These are phyloP conservation scores for Odontocolon sp. DNA, from an alignment of 2,888 invertebrate genomes.

Conservation along the genomic window DNA sequence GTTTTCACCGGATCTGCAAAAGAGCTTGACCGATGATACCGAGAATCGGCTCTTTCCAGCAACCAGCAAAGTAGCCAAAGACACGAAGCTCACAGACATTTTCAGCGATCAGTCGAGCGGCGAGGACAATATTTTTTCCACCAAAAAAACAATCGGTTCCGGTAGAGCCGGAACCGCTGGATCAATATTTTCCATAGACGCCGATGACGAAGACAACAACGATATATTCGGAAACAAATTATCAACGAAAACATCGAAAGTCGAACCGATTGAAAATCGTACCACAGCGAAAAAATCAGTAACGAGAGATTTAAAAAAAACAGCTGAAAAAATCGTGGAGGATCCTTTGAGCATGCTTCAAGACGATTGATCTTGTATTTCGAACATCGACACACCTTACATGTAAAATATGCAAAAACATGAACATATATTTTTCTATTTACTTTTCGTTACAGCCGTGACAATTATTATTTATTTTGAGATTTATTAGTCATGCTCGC, in stretches of 20 bases:
- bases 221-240: slow-evolving; percentile 71
- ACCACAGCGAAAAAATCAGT: slow-evolving; percentile 70
- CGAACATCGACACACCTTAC: slow-evolving; percentile 2
- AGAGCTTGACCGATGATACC: slow-evolving; percentile 34
- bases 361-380: slow-evolving; percentile 68
- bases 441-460: slow-evolving; percentile 45
- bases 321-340: slow-evolving; percentile 75
- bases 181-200: slow-evolving; percentile 68
- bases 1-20: slow-evolving; percentile 58
- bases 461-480: slow-evolving; percentile 10
- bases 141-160: slow-evolving; percentile 64
- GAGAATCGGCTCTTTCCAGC: slow-evolving; percentile 54
- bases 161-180: slow-evolving; percentile 59
- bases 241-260: slow-evolving; percentile 29
- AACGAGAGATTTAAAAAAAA: slow-evolving; percentile 76
- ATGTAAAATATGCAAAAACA: slow-evolving; percentile 40
- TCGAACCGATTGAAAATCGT: slow-evolving; percentile 39
- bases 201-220: slow-evolving; percentile 63
- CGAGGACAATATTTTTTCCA: slow-evolving; percentile 75
- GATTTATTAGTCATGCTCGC: slow-evolving; percentile 4
- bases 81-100: slow-evolving; percentile 70
- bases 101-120: slow-evolving; percentile 74
- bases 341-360: slow-evolving; percentile 77
- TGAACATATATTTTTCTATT: slow-evolving; percentile 62
- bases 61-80: slow-evolving; percentile 59